These are phyloP conservation scores for Scartelaos histophorus DNA, from an alignment of 2,113 vertebrate species.

Conservation along the genomic window DNA sequence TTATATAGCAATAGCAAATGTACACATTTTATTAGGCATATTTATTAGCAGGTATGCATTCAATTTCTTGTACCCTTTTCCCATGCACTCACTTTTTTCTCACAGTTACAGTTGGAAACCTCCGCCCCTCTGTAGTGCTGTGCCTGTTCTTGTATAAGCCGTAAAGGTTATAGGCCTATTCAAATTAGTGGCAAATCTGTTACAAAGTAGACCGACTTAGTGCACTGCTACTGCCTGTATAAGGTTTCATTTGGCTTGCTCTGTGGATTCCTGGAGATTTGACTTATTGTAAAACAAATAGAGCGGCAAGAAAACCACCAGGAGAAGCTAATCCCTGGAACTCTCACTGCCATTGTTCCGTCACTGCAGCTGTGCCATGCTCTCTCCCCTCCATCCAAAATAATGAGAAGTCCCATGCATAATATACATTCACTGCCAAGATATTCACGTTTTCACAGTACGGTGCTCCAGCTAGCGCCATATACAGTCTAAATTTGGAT, in stretches of 20 bases:
- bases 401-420: conserved; percentile 60
- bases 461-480: conserved; percentile 17
- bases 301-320: conserved; percentile 49
- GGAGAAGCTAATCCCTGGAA: conserved; percentile 64
- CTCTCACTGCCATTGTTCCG: conserved; percentile 52
- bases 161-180: conserved; percentile 49
- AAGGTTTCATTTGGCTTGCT: conserved; percentile 35
- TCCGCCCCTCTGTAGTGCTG: background rate
- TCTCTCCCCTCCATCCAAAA: conserved; percentile 29
- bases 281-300: conserved; percentile 60
- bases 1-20: no score
- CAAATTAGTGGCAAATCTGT: conserved; percentile 52
- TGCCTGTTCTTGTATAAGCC: conserved; percentile 43
- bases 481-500: conserved; percentile 47
- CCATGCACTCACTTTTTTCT: background rate
- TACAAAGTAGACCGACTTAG: conserved; percentile 25
- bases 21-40: no score
- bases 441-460: conserved; percentile 33
- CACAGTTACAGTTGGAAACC: background rate
- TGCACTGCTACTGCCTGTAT: conserved; percentile 21
- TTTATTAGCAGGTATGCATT: no score
- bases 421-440: conserved; percentile 51
- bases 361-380: conserved; percentile 22
- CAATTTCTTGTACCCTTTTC: no score
- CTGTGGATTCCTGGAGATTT: conserved; percentile 38